phyloP scores from a whole-genome alignment of 2,888 invertebrate species.

The Gibbula magus region DNA sequence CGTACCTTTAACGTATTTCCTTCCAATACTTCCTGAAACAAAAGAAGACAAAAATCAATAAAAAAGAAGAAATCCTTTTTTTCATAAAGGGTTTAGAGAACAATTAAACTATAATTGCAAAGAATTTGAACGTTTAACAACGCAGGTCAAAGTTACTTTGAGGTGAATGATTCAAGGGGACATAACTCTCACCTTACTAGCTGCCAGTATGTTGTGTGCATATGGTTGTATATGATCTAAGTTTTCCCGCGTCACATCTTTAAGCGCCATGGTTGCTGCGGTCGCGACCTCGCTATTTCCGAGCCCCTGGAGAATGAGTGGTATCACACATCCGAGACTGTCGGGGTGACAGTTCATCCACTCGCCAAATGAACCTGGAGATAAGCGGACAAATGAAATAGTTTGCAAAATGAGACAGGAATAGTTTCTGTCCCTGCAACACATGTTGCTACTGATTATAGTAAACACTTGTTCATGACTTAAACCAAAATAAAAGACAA shows the following conservation, averaged over 20 bases:
- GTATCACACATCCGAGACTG: slow-evolving; percentile 82
- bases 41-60: not conserved
- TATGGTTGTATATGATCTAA: slow-evolving; percentile 84
- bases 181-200: slow-evolving; percentile 77
- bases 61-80: not conserved
- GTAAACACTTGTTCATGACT: too few relatives aligned
- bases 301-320: slow-evolving; percentile 82
- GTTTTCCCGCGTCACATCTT: slow-evolving; percentile 90
- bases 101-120: not conserved
- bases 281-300: slow-evolving; percentile 83
- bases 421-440: too few relatives aligned
- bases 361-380: slow-evolving; percentile 85
- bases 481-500: too few relatives aligned
- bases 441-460: too few relatives aligned
- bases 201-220: slow-evolving; percentile 84
- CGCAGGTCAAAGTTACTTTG: not conserved
- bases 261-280: slow-evolving; percentile 89
- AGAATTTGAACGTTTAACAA: not conserved
- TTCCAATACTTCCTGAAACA: slow-evolving; percentile 54
- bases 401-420: too few relatives aligned
- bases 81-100: not conserved
- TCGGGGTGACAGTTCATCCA: slow-evolving; percentile 87
- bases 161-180: not conserved
- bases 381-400: too few relatives aligned
- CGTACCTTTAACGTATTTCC: slow-evolving; percentile 56